Conservation (phyloP, 2,797 vertebrate genomes). For the Aldrovandia affinis region DNA sequence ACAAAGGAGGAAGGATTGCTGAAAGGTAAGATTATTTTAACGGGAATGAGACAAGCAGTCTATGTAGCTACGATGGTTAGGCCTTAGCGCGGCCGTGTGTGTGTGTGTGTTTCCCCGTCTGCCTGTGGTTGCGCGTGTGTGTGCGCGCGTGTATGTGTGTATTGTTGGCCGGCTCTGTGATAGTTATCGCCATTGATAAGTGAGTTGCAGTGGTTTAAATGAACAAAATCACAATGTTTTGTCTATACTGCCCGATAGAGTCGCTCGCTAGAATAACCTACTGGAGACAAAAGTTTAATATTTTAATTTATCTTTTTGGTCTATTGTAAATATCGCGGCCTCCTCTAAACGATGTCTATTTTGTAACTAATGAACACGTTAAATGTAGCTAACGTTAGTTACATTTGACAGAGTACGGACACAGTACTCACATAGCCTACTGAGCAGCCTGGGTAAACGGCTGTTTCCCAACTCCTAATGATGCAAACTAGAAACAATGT, state of each 20-base stretch:
- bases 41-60: slow-evolving; percentile 22
- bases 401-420: not conserved
- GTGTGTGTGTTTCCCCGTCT: not conserved
- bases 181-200: not conserved
- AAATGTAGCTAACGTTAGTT: not conserved
- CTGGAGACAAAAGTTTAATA: not conserved
- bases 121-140: slow-evolving; percentile 5
- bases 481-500: not conserved
- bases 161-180: not conserved
- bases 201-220: not conserved
- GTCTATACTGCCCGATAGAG: not conserved
- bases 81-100: not conserved
- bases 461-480: not conserved
- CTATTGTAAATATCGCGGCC: not conserved
- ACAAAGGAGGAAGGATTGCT: slow-evolving; percentile 44
- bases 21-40: slow-evolving; percentile 59
- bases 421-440: too few relatives aligned
- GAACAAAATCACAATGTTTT: not conserved
- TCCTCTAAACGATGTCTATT: not conserved
- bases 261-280: not conserved
- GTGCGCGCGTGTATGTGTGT: not conserved
- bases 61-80: slow-evolving; percentile 15
- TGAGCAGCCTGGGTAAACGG: not conserved
- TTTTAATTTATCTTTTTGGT: not conserved
- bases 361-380: not conserved